phyloP scores from a whole-genome alignment of 2,888 invertebrate species.

The Allygus modestus region DNA sequence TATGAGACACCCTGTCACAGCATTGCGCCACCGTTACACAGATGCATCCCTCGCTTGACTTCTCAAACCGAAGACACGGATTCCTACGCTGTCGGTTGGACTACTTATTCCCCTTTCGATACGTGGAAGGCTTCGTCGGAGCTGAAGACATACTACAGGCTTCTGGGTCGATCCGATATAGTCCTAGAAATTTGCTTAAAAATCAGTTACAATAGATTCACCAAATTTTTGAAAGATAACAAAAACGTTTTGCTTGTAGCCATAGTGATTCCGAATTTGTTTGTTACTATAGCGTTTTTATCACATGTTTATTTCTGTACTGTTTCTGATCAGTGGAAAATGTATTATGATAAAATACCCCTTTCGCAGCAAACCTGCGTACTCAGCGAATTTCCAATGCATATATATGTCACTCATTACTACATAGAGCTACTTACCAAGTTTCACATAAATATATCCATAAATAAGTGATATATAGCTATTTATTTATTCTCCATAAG shows the following conservation, averaged over 20 bases:
- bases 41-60: neutral
- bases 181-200: neutral
- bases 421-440: no score
- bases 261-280: neutral
- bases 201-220: neutral
- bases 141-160: neutral
- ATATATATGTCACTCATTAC: no score
- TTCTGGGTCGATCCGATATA: neutral
- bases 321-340: neutral
- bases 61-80: neutral
- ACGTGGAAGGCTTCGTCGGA: neutral
- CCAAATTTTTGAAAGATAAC: neutral
- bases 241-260: neutral
- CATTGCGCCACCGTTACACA: neutral
- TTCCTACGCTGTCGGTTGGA: neutral
- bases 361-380: no score
- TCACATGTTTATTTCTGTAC: neutral
- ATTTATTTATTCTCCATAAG: no score
- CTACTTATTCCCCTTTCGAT: neutral
- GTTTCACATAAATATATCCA: no score
- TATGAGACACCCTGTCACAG: neutral
- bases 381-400: no score
- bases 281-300: neutral
- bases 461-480: no score
- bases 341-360: conserved; percentile 1